Conservation (phyloP, 1,140 invertebrate species). For the Atopsyche davidsoni region DNA sequence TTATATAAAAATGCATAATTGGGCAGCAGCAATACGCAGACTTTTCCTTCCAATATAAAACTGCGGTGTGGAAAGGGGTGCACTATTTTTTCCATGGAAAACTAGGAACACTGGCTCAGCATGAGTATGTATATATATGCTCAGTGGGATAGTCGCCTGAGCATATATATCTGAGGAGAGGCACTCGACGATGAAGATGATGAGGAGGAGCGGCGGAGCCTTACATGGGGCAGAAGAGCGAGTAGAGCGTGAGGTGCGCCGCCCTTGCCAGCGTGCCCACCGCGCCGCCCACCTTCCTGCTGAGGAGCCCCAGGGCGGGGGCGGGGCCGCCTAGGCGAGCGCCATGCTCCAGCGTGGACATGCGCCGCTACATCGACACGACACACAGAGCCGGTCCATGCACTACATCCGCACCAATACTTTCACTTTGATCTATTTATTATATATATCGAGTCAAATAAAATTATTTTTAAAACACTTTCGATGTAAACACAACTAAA, state of each 20-base stretch:
- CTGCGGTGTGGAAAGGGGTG: no score
- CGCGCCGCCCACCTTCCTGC: constrained; percentile 29
- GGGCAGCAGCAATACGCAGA: no score
- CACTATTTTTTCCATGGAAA: no score
- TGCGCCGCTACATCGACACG: constrained; percentile 1
- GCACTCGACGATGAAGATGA: not conserved
- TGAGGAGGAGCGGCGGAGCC: not conserved
- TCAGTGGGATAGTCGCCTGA: no score
- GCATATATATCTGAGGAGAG: not conserved
- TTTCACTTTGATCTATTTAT: no score
- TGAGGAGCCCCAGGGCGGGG: constrained; percentile 24
- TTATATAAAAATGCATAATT: no score
- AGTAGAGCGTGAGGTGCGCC: constrained; percentile 27
- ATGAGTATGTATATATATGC: no score
- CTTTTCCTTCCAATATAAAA: no score
- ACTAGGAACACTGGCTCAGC: no score
- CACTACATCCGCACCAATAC: not conserved
- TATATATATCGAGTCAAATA: no score
- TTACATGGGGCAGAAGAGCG: constrained; percentile 31
- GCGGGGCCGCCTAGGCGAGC: constrained; percentile 9
- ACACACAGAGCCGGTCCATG: not conserved
- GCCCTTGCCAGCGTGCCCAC: constrained; percentile 25
- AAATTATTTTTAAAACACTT: no score
- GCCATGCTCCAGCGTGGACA: not conserved
- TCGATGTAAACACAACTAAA: no score